phyloP scores from a whole-genome alignment of 2,888 invertebrate species.

The Drosophila falleni region DNA sequence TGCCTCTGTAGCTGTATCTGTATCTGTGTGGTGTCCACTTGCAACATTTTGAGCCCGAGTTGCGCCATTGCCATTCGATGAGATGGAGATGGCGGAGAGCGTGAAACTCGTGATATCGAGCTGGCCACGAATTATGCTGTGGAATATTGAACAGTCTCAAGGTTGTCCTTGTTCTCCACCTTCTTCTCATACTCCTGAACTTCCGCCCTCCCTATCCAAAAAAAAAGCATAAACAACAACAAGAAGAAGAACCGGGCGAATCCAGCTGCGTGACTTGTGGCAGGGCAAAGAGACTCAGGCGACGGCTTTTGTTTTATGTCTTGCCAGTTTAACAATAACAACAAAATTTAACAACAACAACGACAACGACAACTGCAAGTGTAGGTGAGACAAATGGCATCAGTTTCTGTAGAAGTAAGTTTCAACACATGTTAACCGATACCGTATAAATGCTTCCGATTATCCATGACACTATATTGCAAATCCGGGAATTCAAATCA shows the following conservation, averaged over 20 bases:
- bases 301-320: conserved; percentile 56
- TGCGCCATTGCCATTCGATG: conserved; percentile 32
- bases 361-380: conserved; percentile 25
- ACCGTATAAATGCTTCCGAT: conserved; percentile 22
- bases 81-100: conserved; percentile 37
- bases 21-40: conserved; percentile 50
- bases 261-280: conserved; percentile 47
- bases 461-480: conserved; percentile 2
- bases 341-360: conserved; percentile 3
- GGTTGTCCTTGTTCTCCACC: conserved; percentile 54
- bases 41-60: conserved; percentile 37
- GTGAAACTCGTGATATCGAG: conserved; percentile 69
- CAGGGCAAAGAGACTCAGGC: conserved; percentile 10
- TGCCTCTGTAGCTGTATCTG: conserved; percentile 2
- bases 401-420: conserved; percentile 15
- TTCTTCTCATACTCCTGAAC: conserved; percentile 5
- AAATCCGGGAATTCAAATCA: conserved; percentile 1
- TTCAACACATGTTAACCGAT: conserved; percentile 34
- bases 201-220: conserved; percentile 2
- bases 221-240: conserved; percentile 3
- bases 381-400: conserved; percentile 49
- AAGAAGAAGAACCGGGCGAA: conserved; percentile 11
- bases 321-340: conserved; percentile 44
- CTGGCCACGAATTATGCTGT: conserved; percentile 73
- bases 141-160: conserved; percentile 77